Base-by-base conservation (phyloP, 2,797 vertebrate genomes). In the Percopsis omiscomaycus region DNA sequence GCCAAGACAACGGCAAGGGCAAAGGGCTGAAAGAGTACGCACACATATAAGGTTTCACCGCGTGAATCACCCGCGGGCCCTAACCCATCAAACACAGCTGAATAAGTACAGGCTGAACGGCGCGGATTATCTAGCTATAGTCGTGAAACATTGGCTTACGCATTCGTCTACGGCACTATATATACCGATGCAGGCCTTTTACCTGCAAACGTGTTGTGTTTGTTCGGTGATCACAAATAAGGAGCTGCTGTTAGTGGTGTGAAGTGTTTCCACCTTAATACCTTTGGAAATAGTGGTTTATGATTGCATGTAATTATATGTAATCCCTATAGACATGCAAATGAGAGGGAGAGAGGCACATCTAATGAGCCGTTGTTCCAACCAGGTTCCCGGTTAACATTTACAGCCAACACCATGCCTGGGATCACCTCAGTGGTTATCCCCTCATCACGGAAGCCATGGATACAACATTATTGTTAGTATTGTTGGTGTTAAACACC, bases 1-100 rank as follows among this genome's bases (percentile, higher is more conserved):
- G 82, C 84, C 86, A 84, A 88, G 89, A 84, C 84, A 84, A 88
- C 78, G 64, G 83, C 84, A 89, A 88, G 81, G 88, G 86, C 88
- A 86, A 76, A 81, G 71, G 78, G 71, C 74, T 81, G 79, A 77
- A 84, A 71, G 83, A 89, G 84, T 86, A 88, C 77, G 82, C 81
- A 88, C 78, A 84, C 67, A 77, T 84, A 83, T 86, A 80, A 54
- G 69, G 76, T 89, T 87, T 83, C 81, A 0, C 61, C 65, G 52
- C 66, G 75, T 81, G 77, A 87, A 77, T 85, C 54, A 79, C 84
- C 81, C 76, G 59, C 45, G 55, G 67, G 55, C 67, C 63, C 74
- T 76, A 80, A 79, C 75, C 69, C 67, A 56, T 9, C 28, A 47
- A 81, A 81, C 64, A 72, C 51, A 77, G 50, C 14, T 55, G 55